Conservation (phyloP, 2,888 invertebrate genomes). For the Cerastoderma edule region DNA sequence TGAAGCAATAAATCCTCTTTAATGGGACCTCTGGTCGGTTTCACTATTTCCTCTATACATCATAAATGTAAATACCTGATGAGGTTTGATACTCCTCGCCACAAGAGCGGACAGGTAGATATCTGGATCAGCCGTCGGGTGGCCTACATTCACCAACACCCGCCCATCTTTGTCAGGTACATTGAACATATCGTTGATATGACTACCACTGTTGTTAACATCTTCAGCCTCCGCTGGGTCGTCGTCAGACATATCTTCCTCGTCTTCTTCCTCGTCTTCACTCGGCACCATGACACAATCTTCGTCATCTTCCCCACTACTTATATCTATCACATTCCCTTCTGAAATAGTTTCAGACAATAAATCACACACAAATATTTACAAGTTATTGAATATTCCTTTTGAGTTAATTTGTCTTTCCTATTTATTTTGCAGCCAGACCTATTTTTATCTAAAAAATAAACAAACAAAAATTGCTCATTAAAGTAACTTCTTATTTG, state of each 20-base stretch:
- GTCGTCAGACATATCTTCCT: constrained; percentile 84
- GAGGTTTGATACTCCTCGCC: constrained; percentile 95
- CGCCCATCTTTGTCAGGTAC: constrained; percentile 95
- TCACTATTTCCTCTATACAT: too few relatives aligned
- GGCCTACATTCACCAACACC: constrained; percentile 96
- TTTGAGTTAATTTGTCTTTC: too few relatives aligned
- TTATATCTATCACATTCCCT: constrained; percentile 69
- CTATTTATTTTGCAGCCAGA: too few relatives aligned
- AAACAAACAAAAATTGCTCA: too few relatives aligned
- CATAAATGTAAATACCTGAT: constrained; percentile 93
- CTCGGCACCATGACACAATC: constrained; percentile 78
- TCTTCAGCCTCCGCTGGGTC: constrained; percentile 93
- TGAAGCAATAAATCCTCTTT: too few relatives aligned
- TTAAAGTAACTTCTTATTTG: too few relatives aligned
- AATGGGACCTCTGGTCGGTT: too few relatives aligned
- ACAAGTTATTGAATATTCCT: too few relatives aligned
- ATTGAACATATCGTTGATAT: constrained; percentile 96
- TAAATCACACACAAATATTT: too few relatives aligned
- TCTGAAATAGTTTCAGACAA: too few relatives aligned
- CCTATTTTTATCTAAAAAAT: too few relatives aligned
- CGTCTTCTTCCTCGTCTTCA: constrained; percentile 85
- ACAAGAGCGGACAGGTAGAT: constrained; percentile 95
- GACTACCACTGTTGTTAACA: constrained; percentile 93
- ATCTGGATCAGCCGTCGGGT: constrained; percentile 94
- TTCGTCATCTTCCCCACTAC: constrained; percentile 84